phyloP scores from a whole-genome alignment of 2,113 vertebrate genomes.

The Turnix velox region DNA sequence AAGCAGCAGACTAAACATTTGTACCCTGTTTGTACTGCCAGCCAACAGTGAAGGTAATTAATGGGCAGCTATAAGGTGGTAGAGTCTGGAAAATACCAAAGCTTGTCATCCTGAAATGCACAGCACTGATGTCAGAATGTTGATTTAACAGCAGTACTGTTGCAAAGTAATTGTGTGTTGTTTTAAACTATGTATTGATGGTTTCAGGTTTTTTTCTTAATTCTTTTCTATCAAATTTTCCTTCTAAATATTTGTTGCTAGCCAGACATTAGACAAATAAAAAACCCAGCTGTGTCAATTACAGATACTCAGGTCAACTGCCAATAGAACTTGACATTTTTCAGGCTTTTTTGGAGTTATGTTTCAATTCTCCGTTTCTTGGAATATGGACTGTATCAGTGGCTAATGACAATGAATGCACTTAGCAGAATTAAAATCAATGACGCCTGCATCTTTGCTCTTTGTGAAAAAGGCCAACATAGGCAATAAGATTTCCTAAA shows the following conservation, averaged over 20 bases:
- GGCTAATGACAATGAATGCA: not conserved
- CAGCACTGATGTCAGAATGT: slow-evolving; percentile 24
- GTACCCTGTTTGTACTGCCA: slow-evolving; percentile 62
- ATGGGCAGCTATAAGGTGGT: slow-evolving; percentile 61
- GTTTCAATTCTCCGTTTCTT: slow-evolving; percentile 12
- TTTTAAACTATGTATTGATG: not conserved
- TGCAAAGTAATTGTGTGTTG: not conserved
- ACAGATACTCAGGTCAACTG: slow-evolving; percentile 10
- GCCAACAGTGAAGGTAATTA: slow-evolving; percentile 74
- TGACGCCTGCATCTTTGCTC: not conserved
- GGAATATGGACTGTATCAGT: not conserved
- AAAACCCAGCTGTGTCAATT: not conserved
- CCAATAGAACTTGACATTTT: slow-evolving; percentile 32
- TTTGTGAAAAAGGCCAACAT: not conserved
- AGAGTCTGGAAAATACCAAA: slow-evolving; percentile 60
- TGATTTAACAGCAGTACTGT: slow-evolving; percentile 19
- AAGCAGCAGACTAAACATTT: slow-evolving; percentile 78
- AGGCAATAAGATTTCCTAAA: not conserved
- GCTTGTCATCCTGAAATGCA: slow-evolving; percentile 38
- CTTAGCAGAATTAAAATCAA: not conserved
- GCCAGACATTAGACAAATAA: not conserved
- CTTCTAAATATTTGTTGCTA: not conserved
- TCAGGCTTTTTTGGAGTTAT: slow-evolving; percentile 22
- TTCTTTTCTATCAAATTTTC: not conserved
- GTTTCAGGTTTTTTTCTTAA: not conserved